Evolutionary conservation across 2,888 invertebrate species (phyloP).

Genomic region (Saturnia japonica): DNA sequence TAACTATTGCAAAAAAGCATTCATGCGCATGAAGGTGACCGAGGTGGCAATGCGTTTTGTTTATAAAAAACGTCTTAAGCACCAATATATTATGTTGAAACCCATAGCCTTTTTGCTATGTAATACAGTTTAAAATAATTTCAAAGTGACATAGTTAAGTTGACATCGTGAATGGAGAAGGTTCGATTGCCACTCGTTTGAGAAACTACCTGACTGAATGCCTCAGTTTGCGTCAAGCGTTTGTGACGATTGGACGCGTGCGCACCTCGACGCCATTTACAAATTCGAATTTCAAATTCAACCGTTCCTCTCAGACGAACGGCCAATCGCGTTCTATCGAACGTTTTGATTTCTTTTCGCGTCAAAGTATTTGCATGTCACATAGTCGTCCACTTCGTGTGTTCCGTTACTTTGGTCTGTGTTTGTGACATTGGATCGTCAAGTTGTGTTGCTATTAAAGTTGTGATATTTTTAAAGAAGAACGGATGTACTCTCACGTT

Average conservation of each 20-base stretch:
- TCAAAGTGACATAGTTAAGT: conserved; percentile 41
- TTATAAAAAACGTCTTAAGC: conserved; percentile 39
- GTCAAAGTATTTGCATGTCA: conserved; percentile 58
- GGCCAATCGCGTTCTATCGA: conserved; percentile 70
- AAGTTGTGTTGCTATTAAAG: conserved; percentile 39
- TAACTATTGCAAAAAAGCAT: conserved; percentile 68
- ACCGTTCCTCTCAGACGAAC: conserved; percentile 50
- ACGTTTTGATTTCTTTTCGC: conserved; percentile 69
- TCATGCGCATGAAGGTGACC: conserved; percentile 76
- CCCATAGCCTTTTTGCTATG: neutral
- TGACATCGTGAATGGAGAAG: conserved; percentile 73
- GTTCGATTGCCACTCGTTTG: conserved; percentile 69
- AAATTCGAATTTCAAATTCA: conserved; percentile 65
- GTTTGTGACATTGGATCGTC: conserved; percentile 66
- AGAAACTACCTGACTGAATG: conserved; percentile 65
- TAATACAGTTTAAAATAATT: conserved; percentile 34
- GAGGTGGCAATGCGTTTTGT: conserved; percentile 60
- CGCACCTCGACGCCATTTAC: conserved; percentile 48
- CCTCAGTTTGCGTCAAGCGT: conserved; percentile 69
- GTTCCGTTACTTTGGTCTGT: conserved; percentile 65
- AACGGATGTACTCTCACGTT: conserved; percentile 72
- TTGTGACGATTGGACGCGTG: conserved; percentile 59
- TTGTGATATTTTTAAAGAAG: conserved; percentile 48
- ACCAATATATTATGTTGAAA: conserved; percentile 25
- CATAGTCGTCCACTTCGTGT: conserved; percentile 41